Base-by-base conservation (phyloP, 1,140 invertebrate species). In the Lepeophtheirus salmonis region DNA sequence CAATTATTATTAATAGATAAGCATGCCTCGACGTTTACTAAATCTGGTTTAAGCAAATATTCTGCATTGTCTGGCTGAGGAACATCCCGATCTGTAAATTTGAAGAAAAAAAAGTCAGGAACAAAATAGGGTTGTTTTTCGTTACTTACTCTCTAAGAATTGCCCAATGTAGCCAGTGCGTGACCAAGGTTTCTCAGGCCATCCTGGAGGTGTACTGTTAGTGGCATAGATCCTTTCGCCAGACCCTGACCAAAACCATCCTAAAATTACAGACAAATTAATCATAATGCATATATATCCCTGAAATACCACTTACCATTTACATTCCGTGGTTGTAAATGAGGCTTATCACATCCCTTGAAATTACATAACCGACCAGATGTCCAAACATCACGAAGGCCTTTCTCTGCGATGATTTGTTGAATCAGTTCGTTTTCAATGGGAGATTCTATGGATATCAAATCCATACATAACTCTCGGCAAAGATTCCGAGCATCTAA, bases 381-480 rank as follows among this genome's bases (percentile, higher is more conserved):
- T n/a, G 84, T 87, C 84, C 84, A 87, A 6, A 53, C 22, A 55
- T 52, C 51, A 14, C 25, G n/a, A 13, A 61, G 20, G 13, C 50
- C 25, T 12, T 53, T 18, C 59, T 61, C 85, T 82, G 17, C 17
- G 62, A 90, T 84, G 12, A 89, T 76, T 67, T 80, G 82, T 77
- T 84, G 84, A 68, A 89, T 80, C 65, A 89, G 78, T 69, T 89
- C 85, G 67, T 89, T 88, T 69, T 91, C 86, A 69, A 86, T 84
- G 71, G 87, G 82, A 1, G 83, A 83, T 70, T 91, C 87, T 65
- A 89, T 75, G 1, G 85, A 85, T 2, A 89, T 80, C 49, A 88
- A 77, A 69, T 90, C 86, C 87, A 91, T 91, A 71, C 87, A 91
- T 69, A 87, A 87, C 69, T 88, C 84, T 61, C 87, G 77, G 72